These are phyloP conservation scores for Agonopterix arenella DNA, from an alignment of 2,888 invertebrate species.

Conservation along the genomic window DNA sequence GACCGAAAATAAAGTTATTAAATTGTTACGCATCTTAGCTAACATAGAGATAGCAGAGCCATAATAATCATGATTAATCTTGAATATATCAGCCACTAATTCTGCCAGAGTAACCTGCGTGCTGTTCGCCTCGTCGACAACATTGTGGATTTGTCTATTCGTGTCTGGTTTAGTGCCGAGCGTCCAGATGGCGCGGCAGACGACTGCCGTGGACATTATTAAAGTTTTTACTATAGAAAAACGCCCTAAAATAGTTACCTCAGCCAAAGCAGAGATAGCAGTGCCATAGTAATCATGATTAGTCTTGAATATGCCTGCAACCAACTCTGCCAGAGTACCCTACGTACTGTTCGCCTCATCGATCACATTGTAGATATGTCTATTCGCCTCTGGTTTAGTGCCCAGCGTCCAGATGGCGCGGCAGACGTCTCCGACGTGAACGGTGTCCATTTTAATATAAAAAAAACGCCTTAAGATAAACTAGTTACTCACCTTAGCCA, in stretches of 20 bases:
- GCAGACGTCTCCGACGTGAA: no score
- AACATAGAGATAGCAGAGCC: no score
- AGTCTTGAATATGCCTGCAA: no score
- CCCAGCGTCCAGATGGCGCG: conserved; percentile 87
- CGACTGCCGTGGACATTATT: no score
- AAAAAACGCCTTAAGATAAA: no score
- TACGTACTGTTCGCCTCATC: conserved; percentile 91
- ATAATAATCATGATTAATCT: no score
- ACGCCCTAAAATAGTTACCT: conserved; percentile 63
- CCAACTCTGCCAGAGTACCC: conserved; percentile 85
- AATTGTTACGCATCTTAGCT: conserved; percentile 82
- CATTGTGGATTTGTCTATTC: conserved; percentile 82
- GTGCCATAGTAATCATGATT: no score
- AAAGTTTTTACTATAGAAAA: conserved; percentile 80
- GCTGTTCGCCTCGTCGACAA: conserved; percentile 89
- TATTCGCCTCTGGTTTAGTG: conserved; percentile 60
- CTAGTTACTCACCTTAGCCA: conserved; percentile 82
- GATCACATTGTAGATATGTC: conserved; percentile 87
- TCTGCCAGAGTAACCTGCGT: conserved; percentile 90
- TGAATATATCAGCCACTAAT: conserved; percentile 41
- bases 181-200: conserved; percentile 88
- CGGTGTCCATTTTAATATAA: conserved; percentile 88
- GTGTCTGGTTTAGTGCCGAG: conserved; percentile 73
- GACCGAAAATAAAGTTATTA: no score
- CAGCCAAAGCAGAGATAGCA: conserved; percentile 88